Evolutionary conservation across 2,113 vertebrate genomes (phyloP), one percentile per base, ranked within the genome.

Genomic region (Merops nubicus): DNA sequence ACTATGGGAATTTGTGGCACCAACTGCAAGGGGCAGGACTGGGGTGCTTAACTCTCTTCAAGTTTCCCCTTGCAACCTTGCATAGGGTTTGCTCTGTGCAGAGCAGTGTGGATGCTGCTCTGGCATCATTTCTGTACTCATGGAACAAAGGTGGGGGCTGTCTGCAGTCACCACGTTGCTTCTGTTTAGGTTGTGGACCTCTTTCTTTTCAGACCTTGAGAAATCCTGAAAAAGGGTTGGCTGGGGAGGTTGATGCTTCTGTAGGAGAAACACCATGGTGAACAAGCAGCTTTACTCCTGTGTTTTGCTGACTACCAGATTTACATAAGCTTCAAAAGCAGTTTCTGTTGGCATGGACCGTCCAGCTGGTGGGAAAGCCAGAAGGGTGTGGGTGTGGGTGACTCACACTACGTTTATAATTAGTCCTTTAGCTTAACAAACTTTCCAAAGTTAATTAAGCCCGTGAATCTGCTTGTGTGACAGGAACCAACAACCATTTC

Each of bases 121-220:
- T 81, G 38, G 34, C 28, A 50, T 14, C 1, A 21, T 70, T 92
- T 62, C 36, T 53, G 33, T 62, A 21, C 20, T 60, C 12, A 13
- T 3, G 31, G 42, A 6, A 18, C 2, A 4, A 0, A 2, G 8
- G 2, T n/a, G 15, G 8, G 7, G 4, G 7, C 25, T 81, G 19
- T 8, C 12, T 76, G 36, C 13, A 60, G 15, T 11, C 5, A 53
- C 31, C 31, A 13, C 19, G 21, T 38, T 74, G 29, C 21, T 80
- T 62, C 19, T 73, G 12, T 3, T 26, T 36, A n/a, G 7, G 12
- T 48, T 0, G 0, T n/a, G n/a, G 22, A 38, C 31, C 8, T 42
- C 38, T 65, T 73, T 69, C 11, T 48, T 77, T 62, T 83, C 38
- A 64, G 48, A 76, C 11, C 31, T 1, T 21, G 17, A 85, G 34